Percentiles rank a stretch among this genome's conserved stretches.
phyloP scores from a whole-genome alignment of 2,113 vertebrate species.

The Chionodraco myersi region DNA sequence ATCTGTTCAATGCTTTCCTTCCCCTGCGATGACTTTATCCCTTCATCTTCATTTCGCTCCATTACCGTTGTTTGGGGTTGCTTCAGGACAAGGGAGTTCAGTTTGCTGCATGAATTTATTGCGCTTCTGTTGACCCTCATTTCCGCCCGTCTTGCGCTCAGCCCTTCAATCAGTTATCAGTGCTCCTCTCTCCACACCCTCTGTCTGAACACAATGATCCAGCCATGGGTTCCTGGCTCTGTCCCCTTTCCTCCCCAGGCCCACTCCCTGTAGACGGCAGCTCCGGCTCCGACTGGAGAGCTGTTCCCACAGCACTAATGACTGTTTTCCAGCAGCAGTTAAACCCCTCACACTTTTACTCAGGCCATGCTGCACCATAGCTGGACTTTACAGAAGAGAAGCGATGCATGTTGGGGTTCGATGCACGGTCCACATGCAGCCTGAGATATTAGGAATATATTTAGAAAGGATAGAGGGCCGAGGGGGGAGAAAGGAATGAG shows the following conservation, averaged over 20 bases:
- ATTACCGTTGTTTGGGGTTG: conserved; percentile 35
- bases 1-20: conserved; percentile 6
- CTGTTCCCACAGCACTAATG: conserved; percentile 24
- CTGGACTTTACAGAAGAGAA: neutral
- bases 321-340: conserved; percentile 11
- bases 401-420: neutral
- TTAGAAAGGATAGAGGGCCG: neutral
- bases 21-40: neutral
- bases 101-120: conserved; percentile 50
- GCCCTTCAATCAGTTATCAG: conserved; percentile 27
- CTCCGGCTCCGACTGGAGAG: neutral
- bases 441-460: neutral
- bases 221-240: conserved; percentile 30
- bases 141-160: conserved; percentile 34
- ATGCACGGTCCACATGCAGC: neutral
- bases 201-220: conserved; percentile 52
- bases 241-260: conserved; percentile 10
- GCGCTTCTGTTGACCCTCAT: conserved; percentile 45
- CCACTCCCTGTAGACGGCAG: conserved; percentile 10
- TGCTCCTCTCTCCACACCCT: conserved; percentile 38
- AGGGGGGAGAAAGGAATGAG: conserved; percentile 33
- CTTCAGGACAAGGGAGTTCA: conserved; percentile 46
- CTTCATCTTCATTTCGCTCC: neutral
- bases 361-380: neutral
- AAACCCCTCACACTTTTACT: conserved; percentile 20